Evolutionary conservation across 2,888 invertebrate species (phyloP).

Genomic region (Panzeria rudis): DNA sequence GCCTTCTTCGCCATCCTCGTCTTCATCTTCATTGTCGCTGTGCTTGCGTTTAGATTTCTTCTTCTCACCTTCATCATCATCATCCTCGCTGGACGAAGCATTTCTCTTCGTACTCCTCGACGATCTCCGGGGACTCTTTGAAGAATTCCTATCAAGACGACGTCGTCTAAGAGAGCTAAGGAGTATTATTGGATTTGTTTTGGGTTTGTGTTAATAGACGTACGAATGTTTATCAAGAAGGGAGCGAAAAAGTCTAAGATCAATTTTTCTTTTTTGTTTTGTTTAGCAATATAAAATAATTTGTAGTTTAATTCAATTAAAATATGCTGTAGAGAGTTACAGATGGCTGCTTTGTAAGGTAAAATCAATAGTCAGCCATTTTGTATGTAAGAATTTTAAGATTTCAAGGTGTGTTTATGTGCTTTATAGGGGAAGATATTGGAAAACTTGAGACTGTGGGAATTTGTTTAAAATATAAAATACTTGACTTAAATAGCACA

Average conservation of each 20-base stretch:
- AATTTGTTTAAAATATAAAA: conserved; percentile 39
- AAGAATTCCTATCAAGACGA: conserved; percentile 79
- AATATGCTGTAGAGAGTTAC: conserved; percentile 44
- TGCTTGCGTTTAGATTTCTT: conserved; percentile 76
- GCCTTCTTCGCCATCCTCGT: conserved; percentile 77
- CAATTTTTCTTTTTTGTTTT: conserved; percentile 67
- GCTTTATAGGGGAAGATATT: conserved; percentile 30
- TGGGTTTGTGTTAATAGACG: conserved; percentile 60
- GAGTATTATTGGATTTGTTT: conserved; percentile 68
- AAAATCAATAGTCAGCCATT: conserved; percentile 62
- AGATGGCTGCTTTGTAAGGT: conserved; percentile 25
- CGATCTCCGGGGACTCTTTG: conserved; percentile 77
- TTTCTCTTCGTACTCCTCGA: conserved; percentile 75
- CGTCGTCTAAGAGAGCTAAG: conserved; percentile 83
- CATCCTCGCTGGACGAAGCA: conserved; percentile 77
- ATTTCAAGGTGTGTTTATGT: conserved; percentile 52
- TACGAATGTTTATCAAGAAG: conserved; percentile 71
- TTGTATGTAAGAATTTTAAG: conserved; percentile 38
- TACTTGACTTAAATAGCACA: conserved; percentile 32
- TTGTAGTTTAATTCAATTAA: conserved; percentile 54
- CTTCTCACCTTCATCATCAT: conserved; percentile 72
- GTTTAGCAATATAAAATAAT: conserved; percentile 59
- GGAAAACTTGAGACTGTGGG: conserved; percentile 42
- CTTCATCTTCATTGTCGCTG: conserved; percentile 81
- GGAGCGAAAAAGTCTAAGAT: conserved; percentile 72